Evolutionary conservation across 2,888 invertebrate species (phyloP), one percentile per base, ranked within the genome.

Genomic region (Cantharis flavilabris): DNA sequence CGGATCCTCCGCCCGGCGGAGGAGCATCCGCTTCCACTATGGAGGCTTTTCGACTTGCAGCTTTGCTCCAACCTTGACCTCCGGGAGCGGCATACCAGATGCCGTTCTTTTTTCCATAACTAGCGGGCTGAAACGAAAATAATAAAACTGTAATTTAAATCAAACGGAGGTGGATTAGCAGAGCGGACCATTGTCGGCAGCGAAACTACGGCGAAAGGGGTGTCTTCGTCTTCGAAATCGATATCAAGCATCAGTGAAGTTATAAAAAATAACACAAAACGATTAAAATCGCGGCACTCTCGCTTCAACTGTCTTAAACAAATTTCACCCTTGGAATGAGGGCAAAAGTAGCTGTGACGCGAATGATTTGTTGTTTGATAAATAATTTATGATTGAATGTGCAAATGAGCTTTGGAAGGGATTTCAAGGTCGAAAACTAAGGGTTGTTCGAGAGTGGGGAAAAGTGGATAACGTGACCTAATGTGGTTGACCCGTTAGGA

Each of bases 21-120:
- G 95, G 94, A 70, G 93, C 93, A 85, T 94, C 94, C 73, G 94
- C 93, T 88, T 96, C 96, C 81, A 93, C 95, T 83, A 96, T 94
- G 80, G 95, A 95, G 82, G 95, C 94, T 89, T 96, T 96, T 83
- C 96, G 91, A 83, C 95, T 95, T 67, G 89, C 89, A 71, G 93
- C 92, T 83, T 95, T 93, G 80, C 94, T 93, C 91, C 91, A 91
- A 81, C 91, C 88, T 79, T 89, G 89, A 62, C 89, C 89, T 9
- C 89, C 89, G 62, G 92, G 92, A 67, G 92, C 91, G 73, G 93
- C 91, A 89, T 96, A 96, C 94, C 96, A 95, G 90, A 94, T 94
- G 81, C 95, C 96, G 91, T 95, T 96, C 90, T 96, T 96, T 89
- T 96, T 96, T 79, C 96, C 96, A 91, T 96, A 96, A 88, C 95